These are phyloP conservation scores for Hylomyscus alleni DNA, from an alignment of 2,797 vertebrate species.

Conservation along the genomic window DNA sequence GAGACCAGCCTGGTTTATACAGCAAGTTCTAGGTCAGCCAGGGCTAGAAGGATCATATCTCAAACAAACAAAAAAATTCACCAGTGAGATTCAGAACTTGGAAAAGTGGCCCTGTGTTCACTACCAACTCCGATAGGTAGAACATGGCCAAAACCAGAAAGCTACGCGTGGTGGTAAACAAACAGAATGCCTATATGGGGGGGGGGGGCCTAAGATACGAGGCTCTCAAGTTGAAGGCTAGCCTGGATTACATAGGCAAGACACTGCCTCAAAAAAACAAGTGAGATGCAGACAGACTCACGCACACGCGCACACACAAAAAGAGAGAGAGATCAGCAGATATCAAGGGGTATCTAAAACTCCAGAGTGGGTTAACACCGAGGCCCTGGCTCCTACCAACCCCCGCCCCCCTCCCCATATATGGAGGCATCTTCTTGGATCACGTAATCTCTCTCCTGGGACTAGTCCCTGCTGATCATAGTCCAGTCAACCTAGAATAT, in stretches of 20 bases:
- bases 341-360: background rate
- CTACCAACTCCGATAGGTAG: background rate
- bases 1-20: background rate
- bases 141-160: background rate
- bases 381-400: background rate
- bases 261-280: background rate
- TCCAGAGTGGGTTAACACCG: background rate
- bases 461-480: background rate
- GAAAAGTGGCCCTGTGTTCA: background rate
- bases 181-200: background rate
- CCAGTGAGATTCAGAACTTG: background rate
- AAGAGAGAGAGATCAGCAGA: background rate
- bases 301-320: no score
- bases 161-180: background rate
- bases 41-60: background rate
- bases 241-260: background rate
- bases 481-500: background rate
- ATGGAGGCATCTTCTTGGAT: background rate
- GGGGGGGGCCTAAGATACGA: background rate
- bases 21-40: background rate
- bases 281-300: background rate
- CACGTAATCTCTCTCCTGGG: background rate
- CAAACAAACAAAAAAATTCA: background rate
- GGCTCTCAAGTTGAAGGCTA: background rate
- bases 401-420: background rate